Conservation (phyloP, 2,113 vertebrate genomes). For the Zosterops borbonicus region DNA sequence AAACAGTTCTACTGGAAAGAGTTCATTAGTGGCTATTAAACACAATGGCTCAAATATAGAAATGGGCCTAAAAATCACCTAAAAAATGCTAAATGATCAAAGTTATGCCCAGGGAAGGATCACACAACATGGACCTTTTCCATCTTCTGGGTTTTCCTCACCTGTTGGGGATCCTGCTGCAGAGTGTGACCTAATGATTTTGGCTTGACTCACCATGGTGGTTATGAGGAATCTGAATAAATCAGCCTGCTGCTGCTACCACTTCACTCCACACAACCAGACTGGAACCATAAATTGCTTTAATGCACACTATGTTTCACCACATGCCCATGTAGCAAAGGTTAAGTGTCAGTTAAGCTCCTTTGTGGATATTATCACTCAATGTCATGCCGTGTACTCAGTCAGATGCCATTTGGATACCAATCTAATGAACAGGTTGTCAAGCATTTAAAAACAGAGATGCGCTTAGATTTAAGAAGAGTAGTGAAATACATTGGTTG, state of each 20-base stretch:
- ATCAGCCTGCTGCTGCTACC: background rate
- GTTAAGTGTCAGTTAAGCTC: background rate
- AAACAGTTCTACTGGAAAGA: background rate
- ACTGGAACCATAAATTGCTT: background rate
- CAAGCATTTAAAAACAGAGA: background rate
- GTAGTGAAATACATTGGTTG: background rate
- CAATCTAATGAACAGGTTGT: background rate
- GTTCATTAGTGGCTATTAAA: background rate
- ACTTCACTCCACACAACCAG: background rate
- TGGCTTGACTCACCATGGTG: background rate
- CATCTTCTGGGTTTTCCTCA: background rate
- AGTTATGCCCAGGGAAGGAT: background rate
- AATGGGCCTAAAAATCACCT: background rate
- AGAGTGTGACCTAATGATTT: background rate
- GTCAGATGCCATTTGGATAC: background rate
- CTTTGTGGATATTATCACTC: background rate
- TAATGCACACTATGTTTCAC: background rate
- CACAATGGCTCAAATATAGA: background rate
- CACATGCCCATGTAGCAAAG: background rate
- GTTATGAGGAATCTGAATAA: background rate
- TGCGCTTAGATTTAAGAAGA: background rate
- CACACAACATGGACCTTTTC: background rate
- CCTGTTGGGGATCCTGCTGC: background rate
- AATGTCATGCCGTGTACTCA: rapidly evolving
- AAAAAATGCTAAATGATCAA: background rate